Conservation (phyloP, 2,797 vertebrate genomes). For the Morus bassanus region DNA sequence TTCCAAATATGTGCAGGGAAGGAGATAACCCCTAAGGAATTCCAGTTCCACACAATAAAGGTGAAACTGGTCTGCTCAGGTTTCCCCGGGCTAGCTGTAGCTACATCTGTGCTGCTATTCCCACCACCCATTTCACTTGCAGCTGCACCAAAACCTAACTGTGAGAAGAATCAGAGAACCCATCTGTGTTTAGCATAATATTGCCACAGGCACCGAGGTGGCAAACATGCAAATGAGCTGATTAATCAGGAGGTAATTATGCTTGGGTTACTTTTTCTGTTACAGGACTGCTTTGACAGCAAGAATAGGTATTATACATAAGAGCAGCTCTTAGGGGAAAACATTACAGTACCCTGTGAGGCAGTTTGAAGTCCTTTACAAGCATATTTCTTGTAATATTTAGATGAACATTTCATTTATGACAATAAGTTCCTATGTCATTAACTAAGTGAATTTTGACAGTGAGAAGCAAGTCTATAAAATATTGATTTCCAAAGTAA, state of each 20-base stretch:
- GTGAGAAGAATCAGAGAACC: neutral
- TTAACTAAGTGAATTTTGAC: conserved; percentile 14
- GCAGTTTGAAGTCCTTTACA: conserved; percentile 34
- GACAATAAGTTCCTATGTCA: neutral
- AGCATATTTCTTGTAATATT: neutral
- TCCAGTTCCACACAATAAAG: conserved; percentile 23
- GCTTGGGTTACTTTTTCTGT: neutral
- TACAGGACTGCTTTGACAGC: conserved; percentile 25
- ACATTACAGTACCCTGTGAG: neutral
- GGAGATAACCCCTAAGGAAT: conserved; percentile 45
- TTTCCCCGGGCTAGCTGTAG: conserved; percentile 1
- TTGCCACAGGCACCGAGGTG: neutral
- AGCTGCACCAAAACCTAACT: conserved; percentile 34
- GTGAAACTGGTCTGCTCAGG: conserved; percentile 25
- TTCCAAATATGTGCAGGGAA: conserved; percentile 33
- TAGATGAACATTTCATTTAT: conserved; percentile 15
- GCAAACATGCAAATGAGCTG: conserved; percentile 42
- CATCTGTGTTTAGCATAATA: conserved; percentile 31
- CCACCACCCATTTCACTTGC: neutral
- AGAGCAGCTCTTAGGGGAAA: neutral
- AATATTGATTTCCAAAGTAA: conserved; percentile 38
- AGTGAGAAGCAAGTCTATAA: conserved; percentile 30
- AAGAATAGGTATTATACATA: neutral
- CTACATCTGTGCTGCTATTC: neutral
- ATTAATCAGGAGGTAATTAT: conserved; percentile 35